Evolutionary conservation across 2,888 invertebrate genomes (phyloP).

Genomic region (Mamestra brassicae): DNA sequence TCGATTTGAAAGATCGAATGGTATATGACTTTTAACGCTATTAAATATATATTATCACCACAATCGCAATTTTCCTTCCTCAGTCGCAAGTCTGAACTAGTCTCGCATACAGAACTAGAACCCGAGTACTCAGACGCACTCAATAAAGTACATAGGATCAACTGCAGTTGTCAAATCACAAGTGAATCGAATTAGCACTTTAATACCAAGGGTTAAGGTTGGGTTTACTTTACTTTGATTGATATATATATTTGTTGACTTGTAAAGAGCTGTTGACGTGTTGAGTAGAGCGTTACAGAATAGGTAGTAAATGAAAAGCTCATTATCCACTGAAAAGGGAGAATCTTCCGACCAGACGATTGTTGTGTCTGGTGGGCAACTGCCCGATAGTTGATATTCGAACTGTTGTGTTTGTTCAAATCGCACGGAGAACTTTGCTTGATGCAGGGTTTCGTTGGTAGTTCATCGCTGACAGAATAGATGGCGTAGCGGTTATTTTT

Average conservation of each 20-base stretch:
- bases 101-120: slow-evolving; percentile 37
- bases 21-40: no score
- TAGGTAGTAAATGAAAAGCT: slow-evolving; percentile 34
- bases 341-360: no score
- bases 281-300: slow-evolving; percentile 61
- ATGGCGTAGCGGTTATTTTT: no score
- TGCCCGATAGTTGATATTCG: no score
- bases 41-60: not conserved
- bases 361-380: not conserved
- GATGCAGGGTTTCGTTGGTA: no score
- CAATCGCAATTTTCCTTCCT: not conserved
- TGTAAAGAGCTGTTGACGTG: slow-evolving; percentile 71
- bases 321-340: not conserved
- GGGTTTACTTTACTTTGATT: slow-evolving; percentile 9
- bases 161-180: slow-evolving; percentile 41
- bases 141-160: slow-evolving; percentile 62
- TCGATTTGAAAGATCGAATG: no score
- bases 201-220: slow-evolving; percentile 53
- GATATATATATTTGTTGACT: slow-evolving; percentile 62
- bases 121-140: slow-evolving; percentile 74
- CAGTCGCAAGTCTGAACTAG: slow-evolving; percentile 41
- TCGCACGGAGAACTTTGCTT: no score
- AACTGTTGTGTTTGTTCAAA: no score
- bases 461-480: no score
- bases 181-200: slow-evolving; percentile 48